Evolutionary conservation across 2,113 vertebrate genomes (phyloP), one percentile per base, ranked within the genome.

Genomic region (Nymphicus hollandicus): DNA sequence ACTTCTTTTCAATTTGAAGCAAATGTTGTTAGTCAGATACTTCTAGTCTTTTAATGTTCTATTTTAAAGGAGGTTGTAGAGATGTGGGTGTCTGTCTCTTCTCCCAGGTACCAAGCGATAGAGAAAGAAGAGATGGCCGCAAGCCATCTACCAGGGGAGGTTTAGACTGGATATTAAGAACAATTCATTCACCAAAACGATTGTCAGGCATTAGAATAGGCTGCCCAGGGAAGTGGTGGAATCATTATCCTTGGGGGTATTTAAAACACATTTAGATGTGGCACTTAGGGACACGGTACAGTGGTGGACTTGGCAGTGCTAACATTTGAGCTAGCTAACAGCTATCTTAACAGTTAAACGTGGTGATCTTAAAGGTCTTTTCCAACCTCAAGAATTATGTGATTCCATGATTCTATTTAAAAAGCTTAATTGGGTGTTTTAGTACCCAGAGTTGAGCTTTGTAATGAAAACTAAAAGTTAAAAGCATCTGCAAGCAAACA

Each of bases 381-480:
- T 63, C 17, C 14, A 49, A 31, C 8, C 23, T 55, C 18, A 68
- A 69, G 7, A 7, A 12, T 29, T 46, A 27, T 20, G 19, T 13
- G 8, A 43, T 44, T 44, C 23, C 49, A 37, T 25, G 41, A 43
- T 23, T 63, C 53, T 63, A 6, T 95, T 97, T 66, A 55, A 89
- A 81, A 93, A 88, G 52, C 84, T 95, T 97, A 96, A 96, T 91
- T 97, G 80, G 81, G 81, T 95, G 77, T 88, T 86, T 92, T 92
- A 66, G 64, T 37, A 91, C 52, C 95, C 79, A 64, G 72, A 94
- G 83, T 94, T 93, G 94, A 80, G 69, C 52, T 96, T 95, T 97
- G 91, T 73, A 97, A 95, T 91, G 93, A 93, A 96, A 95, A 96
- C 76, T 80, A 96, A 94, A 96, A 93, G 74, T 88, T 95, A 95